Percentiles rank a stretch among this genome's conserved stretches.
Evolutionary conservation across 2,888 invertebrate genomes (phyloP).

Genomic region (Norana najaformis): DNA sequence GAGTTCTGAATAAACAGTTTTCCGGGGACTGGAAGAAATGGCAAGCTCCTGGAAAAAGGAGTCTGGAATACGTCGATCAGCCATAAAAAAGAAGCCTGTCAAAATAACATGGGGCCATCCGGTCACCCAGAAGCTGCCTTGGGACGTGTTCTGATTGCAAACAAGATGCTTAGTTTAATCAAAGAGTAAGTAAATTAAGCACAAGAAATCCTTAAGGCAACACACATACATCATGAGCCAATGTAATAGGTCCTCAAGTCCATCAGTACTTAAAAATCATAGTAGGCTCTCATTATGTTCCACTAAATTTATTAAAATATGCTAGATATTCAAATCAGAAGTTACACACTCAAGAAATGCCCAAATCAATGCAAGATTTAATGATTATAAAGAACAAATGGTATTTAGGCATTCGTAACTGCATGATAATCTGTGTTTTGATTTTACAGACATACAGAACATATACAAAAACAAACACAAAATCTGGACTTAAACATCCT

Average conservation of each 20-base stretch:
- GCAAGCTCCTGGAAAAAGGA: neutral
- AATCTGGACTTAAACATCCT: neutral
- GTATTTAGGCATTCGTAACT: no score
- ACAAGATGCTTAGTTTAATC: neutral
- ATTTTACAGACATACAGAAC: neutral
- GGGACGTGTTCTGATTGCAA: no score
- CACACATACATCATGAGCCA: neutral
- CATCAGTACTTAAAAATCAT: slow-evolving; percentile 5
- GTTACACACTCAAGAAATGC: neutral
- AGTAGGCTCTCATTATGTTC: neutral
- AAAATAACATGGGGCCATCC: neutral
- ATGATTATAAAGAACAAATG: no score
- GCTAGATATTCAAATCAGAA: neutral
- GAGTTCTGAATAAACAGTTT: neutral
- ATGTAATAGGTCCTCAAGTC: neutral
- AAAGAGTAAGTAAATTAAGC: neutral
- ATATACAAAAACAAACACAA: neutral
- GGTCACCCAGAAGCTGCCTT: no score
- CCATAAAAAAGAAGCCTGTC: neutral
- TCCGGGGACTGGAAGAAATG: no score
- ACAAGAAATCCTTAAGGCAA: neutral
- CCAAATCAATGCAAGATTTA: neutral
- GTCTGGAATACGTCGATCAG: neutral
- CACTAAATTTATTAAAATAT: neutral
- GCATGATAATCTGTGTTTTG: neutral